These are phyloP conservation scores for Colletes gigas DNA, from an alignment of 1,140 invertebrate species.

Conservation along the genomic window DNA sequence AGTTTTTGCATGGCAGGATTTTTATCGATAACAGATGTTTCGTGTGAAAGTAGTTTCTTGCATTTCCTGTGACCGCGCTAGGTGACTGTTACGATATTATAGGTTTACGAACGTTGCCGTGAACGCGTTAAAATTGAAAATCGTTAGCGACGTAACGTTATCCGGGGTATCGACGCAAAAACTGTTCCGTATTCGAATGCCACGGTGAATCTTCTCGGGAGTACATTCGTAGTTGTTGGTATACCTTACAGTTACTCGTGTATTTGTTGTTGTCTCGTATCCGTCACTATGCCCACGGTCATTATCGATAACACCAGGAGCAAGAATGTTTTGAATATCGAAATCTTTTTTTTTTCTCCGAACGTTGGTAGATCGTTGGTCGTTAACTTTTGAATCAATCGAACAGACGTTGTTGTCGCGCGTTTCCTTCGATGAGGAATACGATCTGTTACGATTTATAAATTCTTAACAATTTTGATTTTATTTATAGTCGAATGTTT, in stretches of 20 bases:
- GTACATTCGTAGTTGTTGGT: too few relatives aligned
- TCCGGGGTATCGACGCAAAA: background rate
- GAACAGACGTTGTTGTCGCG: background rate
- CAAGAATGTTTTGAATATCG: too few relatives aligned
- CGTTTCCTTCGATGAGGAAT: background rate
- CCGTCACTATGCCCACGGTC: background rate
- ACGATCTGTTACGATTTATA: background rate
- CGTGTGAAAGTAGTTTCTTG: constrained; percentile 7
- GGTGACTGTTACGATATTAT: constrained; percentile 10
- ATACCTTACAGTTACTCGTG: background rate
- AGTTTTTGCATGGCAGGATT: constrained; percentile 16
- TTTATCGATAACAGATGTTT: constrained; percentile 27
- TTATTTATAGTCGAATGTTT: background rate
- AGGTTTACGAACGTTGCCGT: constrained; percentile 13
- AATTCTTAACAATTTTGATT: background rate
- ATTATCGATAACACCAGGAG: background rate
- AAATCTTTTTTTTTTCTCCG: background rate
- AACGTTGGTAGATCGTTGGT: background rate
- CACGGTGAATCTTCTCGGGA: background rate
- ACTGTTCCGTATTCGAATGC: background rate
- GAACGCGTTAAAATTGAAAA: background rate
- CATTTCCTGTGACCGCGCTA: background rate
- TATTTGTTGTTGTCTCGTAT: background rate
- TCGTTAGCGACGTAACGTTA: constrained; percentile 8
- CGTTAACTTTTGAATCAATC: background rate